These are phyloP conservation scores for Lycia hirtaria DNA, from an alignment of 2,888 invertebrate species.

Conservation along the genomic window DNA sequence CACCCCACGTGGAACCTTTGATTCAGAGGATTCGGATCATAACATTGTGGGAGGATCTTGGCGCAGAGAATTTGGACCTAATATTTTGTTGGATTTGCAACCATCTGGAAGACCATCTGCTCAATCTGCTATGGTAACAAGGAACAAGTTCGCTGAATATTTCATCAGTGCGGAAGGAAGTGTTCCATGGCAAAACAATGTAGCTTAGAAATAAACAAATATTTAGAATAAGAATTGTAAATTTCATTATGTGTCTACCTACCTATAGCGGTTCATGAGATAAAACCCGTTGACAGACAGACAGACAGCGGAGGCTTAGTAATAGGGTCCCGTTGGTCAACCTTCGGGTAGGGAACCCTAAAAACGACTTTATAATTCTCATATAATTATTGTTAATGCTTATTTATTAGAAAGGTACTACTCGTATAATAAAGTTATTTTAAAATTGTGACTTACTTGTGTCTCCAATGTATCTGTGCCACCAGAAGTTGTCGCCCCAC, in stretches of 20 bases:
- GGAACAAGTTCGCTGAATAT: slow-evolving; percentile 27
- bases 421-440: slow-evolving; percentile 7
- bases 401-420: not conserved
- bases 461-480: slow-evolving; percentile 14
- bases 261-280: too few species aligned
- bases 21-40: slow-evolving; percentile 22
- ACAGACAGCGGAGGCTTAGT: too few species aligned
- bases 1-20: slow-evolving; percentile 27
- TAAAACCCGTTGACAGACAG: too few species aligned
- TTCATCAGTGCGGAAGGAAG: slow-evolving; percentile 22
- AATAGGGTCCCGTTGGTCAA: too few species aligned
- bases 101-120: not conserved
- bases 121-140: not conserved
- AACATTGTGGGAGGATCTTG: slow-evolving; percentile 10
- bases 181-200: slow-evolving; percentile 10
- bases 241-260: too few species aligned
- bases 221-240: too few species aligned
- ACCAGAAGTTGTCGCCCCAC: slow-evolving; percentile 16
- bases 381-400: slow-evolving; percentile 10
- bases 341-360: too few species aligned
- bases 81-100: not conserved
- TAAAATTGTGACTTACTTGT: slow-evolving; percentile 12
- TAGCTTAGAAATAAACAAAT: slow-evolving; percentile 8
- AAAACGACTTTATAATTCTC: too few species aligned
- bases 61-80: not conserved